Base-by-base conservation (phyloP, 2,888 invertebrate species). In the Bombylius major region DNA sequence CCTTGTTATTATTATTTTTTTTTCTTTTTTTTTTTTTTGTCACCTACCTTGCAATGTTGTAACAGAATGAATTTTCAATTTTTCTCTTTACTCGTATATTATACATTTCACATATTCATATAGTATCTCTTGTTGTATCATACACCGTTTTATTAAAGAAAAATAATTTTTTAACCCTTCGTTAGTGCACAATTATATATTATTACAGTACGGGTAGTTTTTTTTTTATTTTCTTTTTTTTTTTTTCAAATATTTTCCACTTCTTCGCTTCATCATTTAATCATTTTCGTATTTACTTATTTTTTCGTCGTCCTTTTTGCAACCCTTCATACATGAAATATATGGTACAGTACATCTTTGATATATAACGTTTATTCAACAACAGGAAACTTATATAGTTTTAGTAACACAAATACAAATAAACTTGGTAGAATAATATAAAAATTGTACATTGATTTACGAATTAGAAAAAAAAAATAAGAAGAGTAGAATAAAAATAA, bases 191-290 rank as follows among this genome's bases (percentile, higher is more conserved):
- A 11, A 42, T 42, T 42, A 36, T 36, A n/a, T n/a, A n/a, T n/a
- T n/a, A 23, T 23, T 23, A 23, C 23, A 23, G 23, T 23, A 23
- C 23, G 23, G 23, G 23, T 23, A 50, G 36, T 50, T 33, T 34
- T 50, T 50, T 51, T 44, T 44, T 44, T 7, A 23, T 36, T 51
- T 36, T n/a, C 14, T 14, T 14, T 4, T 23, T 23, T 1, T 23
- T 23, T 23, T 23, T 23, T 23, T 23, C 23, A 42, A 42, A 45
- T 45, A 45, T 14, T 45, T 12, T 45, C n/a, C 31, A 45, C 54
- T 47, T 54, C 51, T 42, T 50, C 55, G 59, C 59, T 59, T 55
- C 56, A 59, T 59, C 59, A 59, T 59, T 56, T 51, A 59, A 55
- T 59, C 59, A 59, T 59, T 59, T 59, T 55, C 53, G 49, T 23